Evolutionary conservation across 2,888 invertebrate species (phyloP).

Genomic region (Hesperia comma): DNA sequence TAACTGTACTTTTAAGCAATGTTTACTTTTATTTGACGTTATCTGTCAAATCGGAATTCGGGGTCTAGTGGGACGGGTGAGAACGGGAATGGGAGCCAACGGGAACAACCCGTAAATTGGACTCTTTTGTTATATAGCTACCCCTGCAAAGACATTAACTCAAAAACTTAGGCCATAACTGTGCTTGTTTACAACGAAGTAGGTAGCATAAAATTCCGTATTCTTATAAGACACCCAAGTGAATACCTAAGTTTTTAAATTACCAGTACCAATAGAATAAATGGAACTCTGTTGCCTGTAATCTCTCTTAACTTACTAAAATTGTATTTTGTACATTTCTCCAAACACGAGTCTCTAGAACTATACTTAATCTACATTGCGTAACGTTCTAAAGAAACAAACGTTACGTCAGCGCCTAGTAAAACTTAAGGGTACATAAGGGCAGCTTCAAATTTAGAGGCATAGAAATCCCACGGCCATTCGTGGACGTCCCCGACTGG

Average conservation of each 20-base stretch:
- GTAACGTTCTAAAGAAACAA: no score
- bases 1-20: no score
- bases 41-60: no score
- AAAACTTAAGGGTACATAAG: conserved; percentile 3
- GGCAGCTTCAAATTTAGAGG: conserved; percentile 11
- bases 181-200: neutral
- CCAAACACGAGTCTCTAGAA: no score
- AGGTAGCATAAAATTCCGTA: neutral
- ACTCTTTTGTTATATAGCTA: no score
- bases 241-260: neutral
- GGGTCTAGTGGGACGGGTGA: no score
- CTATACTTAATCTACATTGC: no score
- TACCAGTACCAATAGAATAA: neutral
- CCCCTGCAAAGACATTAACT: no score
- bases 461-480: conserved; percentile 25
- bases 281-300: neutral
- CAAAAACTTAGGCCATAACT: no score
- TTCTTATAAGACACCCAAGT: neutral
- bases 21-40: no score
- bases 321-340: neutral
- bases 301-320: neutral
- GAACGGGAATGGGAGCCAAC: no score
- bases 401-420: neutral
- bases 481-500: conserved; percentile 39
- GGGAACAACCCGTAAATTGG: no score